phyloP scores from a whole-genome alignment of 2,888 invertebrate species.

The Hyposoter dolosus region DNA sequence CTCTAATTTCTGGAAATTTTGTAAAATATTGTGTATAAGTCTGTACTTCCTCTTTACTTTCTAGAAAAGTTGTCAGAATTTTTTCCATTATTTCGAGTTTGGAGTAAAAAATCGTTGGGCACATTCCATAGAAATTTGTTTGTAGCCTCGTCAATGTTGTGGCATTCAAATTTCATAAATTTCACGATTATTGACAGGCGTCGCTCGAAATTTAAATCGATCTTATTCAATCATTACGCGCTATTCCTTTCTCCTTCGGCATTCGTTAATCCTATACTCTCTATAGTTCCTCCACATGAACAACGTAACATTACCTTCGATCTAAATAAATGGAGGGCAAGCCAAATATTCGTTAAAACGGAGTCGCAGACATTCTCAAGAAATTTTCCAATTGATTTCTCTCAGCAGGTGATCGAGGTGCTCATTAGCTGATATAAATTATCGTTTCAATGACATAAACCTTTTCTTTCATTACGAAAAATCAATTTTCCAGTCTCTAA shows the following conservation, averaged over 20 bases:
- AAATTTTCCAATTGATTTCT: not conserved
- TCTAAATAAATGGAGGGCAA: not conserved
- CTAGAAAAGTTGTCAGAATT: too few relatives aligned
- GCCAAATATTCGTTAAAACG: not conserved
- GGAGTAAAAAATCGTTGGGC: too few relatives aligned
- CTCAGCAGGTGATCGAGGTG: constrained; percentile 29
- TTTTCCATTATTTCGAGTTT: not conserved
- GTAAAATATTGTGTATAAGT: too few relatives aligned
- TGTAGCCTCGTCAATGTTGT: not conserved
- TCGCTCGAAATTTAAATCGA: constrained; percentile 3
- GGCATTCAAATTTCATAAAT: constrained; percentile 3
- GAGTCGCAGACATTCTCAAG: not conserved
- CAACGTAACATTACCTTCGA: not conserved
- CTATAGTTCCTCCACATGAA: not conserved
- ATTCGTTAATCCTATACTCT: constrained; percentile 2
- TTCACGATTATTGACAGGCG: constrained; percentile 7
- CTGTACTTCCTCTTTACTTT: too few relatives aligned
- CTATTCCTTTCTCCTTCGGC: constrained; percentile 1
- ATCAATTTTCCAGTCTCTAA: not conserved
- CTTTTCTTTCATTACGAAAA: not conserved
- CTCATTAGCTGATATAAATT: constrained; percentile 6
- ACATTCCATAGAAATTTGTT: not conserved
- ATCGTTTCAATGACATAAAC: not conserved
- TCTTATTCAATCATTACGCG: constrained; percentile 32
- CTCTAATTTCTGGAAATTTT: too few relatives aligned